Evolutionary conservation across 2,113 vertebrate genomes (phyloP), one percentile per base, ranked within the genome.

Genomic region (Oncorhynchus masou): DNA sequence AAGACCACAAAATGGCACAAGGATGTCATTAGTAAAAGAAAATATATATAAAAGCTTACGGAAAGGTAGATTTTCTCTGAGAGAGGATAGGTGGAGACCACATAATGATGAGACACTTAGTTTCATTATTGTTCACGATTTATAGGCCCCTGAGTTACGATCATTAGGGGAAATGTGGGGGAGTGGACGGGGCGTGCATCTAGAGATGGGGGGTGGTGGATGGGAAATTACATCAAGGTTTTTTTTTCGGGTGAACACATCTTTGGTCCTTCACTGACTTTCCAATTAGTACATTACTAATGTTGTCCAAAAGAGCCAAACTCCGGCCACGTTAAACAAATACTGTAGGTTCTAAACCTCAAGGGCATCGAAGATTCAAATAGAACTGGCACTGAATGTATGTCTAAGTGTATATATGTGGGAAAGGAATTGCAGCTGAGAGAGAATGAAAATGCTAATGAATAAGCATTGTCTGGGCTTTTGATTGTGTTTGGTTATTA

Each of bases 21-120:
- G 31, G 77, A 79, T 20, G 71, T 84, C 2, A 83, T 54, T 9
- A 49, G 64, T 71, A 25, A 74, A 48, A 75, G 11, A 2, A 39
- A 5, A 7, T 7, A 8, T 84, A 91, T 84, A 91, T 88, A 87
- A 91, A 81, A 85, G 86, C 81, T 84, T 51, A 34, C 39, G 79
- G 81, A 85, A 88, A 89, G 72, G 64, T 70, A 76, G 75, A 84
- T 72, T 54, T 54, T 75, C 83, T 81, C 81, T 84, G 78, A 73
- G 67, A 85, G 81, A 70, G 27, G 71, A 84, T 77, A 83, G 89
- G 88, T 82, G 80, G 81, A 79, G 79, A 80, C 90, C 79, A 85
- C 88, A 86, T 89, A 81, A 88, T 86, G 86, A 91, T 88, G 82
- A 90, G 89, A 88, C 86, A 86, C 84, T 89, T 82, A 86, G 81